A percentile compares a stretch with the other conserved stretches of the same genome.
phyloP scores from a whole-genome alignment of 2,888 invertebrate genomes.

The Ophioninae sp. region DNA sequence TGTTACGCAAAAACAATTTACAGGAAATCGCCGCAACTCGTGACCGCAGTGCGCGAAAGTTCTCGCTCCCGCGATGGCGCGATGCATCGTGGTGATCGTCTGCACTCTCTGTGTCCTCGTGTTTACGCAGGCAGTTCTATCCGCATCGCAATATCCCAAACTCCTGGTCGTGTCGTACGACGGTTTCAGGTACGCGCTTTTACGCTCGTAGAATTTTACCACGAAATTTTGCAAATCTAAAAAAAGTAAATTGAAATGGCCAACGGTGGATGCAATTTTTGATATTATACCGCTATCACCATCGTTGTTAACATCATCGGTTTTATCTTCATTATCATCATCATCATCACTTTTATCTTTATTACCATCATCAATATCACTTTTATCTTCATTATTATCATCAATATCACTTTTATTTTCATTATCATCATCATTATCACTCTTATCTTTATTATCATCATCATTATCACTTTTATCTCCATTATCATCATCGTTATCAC shows the following conservation, averaged over 20 bases:
- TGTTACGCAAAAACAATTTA: background rate
- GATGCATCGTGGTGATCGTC: slow-evolving; percentile 29
- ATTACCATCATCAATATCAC: no score
- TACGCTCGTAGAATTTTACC: background rate
- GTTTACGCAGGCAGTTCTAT: slow-evolving; percentile 66
- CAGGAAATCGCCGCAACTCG: background rate
- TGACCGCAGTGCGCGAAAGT: background rate
- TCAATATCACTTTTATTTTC: no score
- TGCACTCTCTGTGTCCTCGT: slow-evolving; percentile 58
- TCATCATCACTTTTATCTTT: background rate
- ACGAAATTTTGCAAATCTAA: background rate
- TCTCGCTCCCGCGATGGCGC: slow-evolving; percentile 22
- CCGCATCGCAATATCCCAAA: slow-evolving; percentile 80
- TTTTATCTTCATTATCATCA: no score
- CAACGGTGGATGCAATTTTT: no score
- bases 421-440: no score
- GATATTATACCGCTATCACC: no score
- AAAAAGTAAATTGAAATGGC: background rate
- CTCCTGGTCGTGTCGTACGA: slow-evolving; percentile 86
- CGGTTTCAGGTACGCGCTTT: slow-evolving; percentile 82
- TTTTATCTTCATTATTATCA: no score
- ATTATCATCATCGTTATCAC: background rate
- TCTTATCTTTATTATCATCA: no score
- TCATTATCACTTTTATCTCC: no score
- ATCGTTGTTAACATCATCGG: no score